Percentiles rank a stretch among this genome's conserved stretches.
phyloP scores from a whole-genome alignment of 2,113 vertebrate genomes.

The Gymnarchus niloticus region DNA sequence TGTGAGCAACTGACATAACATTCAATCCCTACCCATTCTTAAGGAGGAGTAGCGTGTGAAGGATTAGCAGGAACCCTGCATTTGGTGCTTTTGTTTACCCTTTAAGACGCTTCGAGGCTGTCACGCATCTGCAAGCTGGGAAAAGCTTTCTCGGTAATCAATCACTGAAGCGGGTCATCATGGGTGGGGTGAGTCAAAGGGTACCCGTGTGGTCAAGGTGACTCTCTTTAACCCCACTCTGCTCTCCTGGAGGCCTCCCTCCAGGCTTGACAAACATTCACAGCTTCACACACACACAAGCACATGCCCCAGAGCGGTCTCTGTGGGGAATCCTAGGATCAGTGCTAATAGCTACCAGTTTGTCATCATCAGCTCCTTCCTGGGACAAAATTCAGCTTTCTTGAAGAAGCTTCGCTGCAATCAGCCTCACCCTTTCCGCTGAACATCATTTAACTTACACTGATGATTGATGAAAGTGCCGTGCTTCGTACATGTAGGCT shows the following conservation, averaged over 20 bases:
- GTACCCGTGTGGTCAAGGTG: constrained; percentile 52
- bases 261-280: constrained; percentile 44
- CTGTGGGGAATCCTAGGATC: constrained; percentile 43
- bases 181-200: constrained; percentile 32
- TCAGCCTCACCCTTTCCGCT: not conserved
- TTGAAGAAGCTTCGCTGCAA: not conserved
- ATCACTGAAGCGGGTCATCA: constrained; percentile 39
- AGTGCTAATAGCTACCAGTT: constrained; percentile 58
- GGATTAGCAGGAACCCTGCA: not conserved
- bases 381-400: constrained; percentile 32
- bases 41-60: not conserved
- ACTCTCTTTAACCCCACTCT: constrained; percentile 55
- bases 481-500: not conserved
- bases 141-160: constrained; percentile 47
- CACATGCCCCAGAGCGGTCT: constrained; percentile 23
- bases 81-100: not conserved
- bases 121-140: not conserved
- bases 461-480: not conserved
- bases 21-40: constrained; percentile 34
- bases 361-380: constrained; percentile 45
- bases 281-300: constrained; percentile 18
- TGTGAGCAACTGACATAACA: constrained; percentile 39
- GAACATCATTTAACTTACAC: not conserved
- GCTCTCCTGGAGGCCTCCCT: constrained; percentile 45
- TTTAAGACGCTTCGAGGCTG: not conserved